Percentiles rank a stretch among this genome's conserved stretches.
phyloP scores from a whole-genome alignment of 2,113 vertebrate genomes.

The Rhinoptilus africanus region DNA sequence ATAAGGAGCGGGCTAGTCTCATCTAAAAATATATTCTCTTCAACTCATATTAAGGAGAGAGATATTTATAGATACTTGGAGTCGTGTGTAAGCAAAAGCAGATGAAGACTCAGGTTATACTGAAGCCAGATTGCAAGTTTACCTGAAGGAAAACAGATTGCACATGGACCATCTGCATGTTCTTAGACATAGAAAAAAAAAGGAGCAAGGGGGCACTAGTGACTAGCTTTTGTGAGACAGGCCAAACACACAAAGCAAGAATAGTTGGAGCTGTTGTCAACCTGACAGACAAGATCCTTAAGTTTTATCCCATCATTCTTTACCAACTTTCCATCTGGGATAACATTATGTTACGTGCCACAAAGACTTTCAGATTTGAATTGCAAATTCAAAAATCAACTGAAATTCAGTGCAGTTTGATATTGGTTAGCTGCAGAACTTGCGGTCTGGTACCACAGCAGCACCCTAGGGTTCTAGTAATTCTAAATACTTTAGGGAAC shows the following conservation, averaged over 20 bases:
- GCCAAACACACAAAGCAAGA: neutral
- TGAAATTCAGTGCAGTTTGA: neutral
- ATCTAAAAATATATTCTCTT: constrained; percentile 16
- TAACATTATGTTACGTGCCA: neutral
- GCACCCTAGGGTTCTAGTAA: neutral
- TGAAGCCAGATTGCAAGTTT: neutral
- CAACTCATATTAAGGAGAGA: neutral
- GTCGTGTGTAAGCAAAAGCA: constrained; percentile 32
- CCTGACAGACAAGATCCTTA: neutral
- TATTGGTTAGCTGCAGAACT: neutral
- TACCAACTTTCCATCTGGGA: neutral
- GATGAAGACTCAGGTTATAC: constrained; percentile 34
- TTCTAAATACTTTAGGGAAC: neutral
- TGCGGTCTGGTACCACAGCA: neutral
- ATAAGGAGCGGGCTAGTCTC: neutral
- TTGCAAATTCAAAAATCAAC: neutral
- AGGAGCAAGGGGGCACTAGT: neutral
- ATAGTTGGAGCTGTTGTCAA: neutral
- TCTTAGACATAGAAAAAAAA: neutral
- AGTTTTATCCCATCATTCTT: neutral
- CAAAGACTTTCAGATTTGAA: neutral
- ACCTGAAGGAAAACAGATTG: constrained; percentile 9
- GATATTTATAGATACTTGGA: constrained; percentile 25
- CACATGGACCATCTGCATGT: neutral
- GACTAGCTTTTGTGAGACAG: neutral